Evolutionary conservation across 2,888 invertebrate genomes (phyloP), one percentile per base, ranked within the genome.

Genomic region (Polia nebulosa): DNA sequence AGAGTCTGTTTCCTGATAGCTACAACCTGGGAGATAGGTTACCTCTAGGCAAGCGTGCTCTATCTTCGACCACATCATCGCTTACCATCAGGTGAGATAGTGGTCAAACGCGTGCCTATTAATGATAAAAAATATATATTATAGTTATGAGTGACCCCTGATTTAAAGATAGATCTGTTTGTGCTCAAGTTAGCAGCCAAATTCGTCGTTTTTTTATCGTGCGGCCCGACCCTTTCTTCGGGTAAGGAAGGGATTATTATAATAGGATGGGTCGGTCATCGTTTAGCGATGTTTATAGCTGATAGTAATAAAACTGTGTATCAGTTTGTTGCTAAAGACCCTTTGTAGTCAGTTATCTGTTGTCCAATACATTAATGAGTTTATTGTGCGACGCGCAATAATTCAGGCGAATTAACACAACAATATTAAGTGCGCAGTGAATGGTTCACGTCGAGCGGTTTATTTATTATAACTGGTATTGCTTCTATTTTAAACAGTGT

Each of bases 401-500:
- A 73, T 44, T 76, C 39, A 55, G 29, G n/a, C 39, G 25, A 45
- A 78, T 73, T 62, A 76, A 61, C 47, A 61, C 51, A 55, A 78
- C 76, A 61, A 78, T 68, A 63, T 62, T 64, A 75, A 77, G 45
- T 58, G 64, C 47, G 57, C 64, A 79, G 52, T 61, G 76, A 70
- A 70, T 70, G 77, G 64, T 75, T 60, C 36, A 60, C 53, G 60
- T 64, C 64, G 45, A 75, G 15, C n/a, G 29, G 74, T 63, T 74
- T 79, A 74, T 78, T 78, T 59, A 76, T 76, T 72, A 41, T 68
- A 60, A 63, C 62, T 61, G 49, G 34, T 73, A 68, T 79, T 52
- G 44, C 39, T 57, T 77, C 76, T 77, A 75, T 79, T 77, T 75
- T 58, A 58, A 64, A 64, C 77, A 60, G 73, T 34, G 56, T 68